These are phyloP conservation scores for Aethina tumida DNA, from an alignment of 1,140 invertebrate species.

Conservation along the genomic window DNA sequence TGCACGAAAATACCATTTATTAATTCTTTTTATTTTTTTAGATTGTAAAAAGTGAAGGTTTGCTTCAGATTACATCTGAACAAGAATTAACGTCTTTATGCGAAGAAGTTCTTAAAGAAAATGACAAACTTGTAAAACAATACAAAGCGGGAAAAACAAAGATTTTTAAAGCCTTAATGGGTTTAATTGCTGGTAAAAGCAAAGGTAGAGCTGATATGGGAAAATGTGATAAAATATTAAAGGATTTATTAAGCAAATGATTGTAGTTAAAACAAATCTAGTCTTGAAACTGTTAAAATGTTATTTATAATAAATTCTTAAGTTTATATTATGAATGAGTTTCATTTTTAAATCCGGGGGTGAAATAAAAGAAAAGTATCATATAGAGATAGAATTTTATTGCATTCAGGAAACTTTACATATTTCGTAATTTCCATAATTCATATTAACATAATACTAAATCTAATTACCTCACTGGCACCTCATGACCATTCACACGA, in stretches of 20 bases:
- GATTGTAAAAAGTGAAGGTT: constrained; percentile 53
- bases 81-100: constrained; percentile 51
- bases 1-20: constrained; percentile 3
- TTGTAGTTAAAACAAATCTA: too few species aligned
- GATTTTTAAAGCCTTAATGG: constrained; percentile 51
- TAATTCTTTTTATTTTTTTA: constrained; percentile 30
- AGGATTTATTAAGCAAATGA: constrained; percentile 48
- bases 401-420: constrained; percentile 37
- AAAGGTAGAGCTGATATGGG: constrained; percentile 56
- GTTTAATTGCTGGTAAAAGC: constrained; percentile 46
- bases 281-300: too few species aligned
- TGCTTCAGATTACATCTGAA: constrained; percentile 52
- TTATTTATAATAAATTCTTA: too few species aligned
- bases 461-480: constrained; percentile 17
- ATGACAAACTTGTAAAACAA: constrained; percentile 54
- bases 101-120: constrained; percentile 48
- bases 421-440: constrained; percentile 34
- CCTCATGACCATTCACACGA: constrained; percentile 12
- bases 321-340: too few species aligned
- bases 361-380: constrained; percentile 15
- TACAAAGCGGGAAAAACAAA: constrained; percentile 63
- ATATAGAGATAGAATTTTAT: constrained; percentile 38
- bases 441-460: constrained; percentile 27
- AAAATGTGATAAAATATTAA: constrained; percentile 45
- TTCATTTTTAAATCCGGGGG: too few species aligned